Evolutionary conservation across 2,113 vertebrate genomes (phyloP).

Genomic region (Colius striatus): DNA sequence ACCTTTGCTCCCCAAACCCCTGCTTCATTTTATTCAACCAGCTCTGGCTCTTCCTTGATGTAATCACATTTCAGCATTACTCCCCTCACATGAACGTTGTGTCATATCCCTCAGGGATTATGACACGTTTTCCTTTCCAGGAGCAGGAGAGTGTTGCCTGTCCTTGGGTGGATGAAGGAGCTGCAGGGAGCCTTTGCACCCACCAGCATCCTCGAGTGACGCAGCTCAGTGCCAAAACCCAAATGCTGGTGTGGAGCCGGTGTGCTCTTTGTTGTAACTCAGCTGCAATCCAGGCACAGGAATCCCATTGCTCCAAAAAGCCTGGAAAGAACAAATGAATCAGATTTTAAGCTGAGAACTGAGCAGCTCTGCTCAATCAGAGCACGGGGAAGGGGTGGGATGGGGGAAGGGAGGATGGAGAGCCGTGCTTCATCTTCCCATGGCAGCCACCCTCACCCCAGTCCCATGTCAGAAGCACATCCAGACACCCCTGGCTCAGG

Average conservation of each 20-base stretch:
- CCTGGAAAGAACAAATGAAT: background rate
- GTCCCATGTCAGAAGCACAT: accelerated
- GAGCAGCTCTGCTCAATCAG: background rate
- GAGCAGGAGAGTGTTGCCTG: background rate
- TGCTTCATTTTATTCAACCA: background rate
- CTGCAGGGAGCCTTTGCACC: background rate
- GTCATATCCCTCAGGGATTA: background rate
- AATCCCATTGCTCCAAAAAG: accelerated
- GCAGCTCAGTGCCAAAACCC: too few relatives aligned
- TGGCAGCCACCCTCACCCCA: background rate
- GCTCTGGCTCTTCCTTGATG: background rate
- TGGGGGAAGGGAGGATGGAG: too few relatives aligned
- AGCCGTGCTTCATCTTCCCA: background rate
- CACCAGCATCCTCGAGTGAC: accelerated
- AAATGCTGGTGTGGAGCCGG: accelerated
- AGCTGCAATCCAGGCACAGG: accelerated
- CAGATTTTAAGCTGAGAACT: background rate
- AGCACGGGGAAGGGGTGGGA: accelerated
- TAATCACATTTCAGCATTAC: background rate
- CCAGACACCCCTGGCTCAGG: background rate
- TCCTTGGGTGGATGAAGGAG: accelerated
- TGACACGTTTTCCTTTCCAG: background rate
- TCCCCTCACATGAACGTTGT: background rate
- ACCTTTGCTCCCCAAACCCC: background rate
- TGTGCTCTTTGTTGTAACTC: background rate